Evolutionary conservation across 2,113 vertebrate genomes (phyloP).

Genomic region (Murina feae): DNA sequence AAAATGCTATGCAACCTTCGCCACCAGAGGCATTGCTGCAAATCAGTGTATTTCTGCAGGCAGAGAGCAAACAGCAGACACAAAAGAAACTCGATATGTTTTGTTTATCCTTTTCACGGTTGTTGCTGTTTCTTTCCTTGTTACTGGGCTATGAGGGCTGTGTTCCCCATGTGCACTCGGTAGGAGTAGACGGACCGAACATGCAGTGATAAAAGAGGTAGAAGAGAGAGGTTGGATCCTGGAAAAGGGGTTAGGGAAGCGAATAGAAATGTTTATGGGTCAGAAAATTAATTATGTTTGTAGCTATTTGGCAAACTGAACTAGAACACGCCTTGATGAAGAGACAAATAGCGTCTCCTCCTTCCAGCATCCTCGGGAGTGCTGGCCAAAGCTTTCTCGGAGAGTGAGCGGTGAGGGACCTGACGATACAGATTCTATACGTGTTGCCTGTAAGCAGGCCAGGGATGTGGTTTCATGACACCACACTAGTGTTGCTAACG

Average conservation of each 20-base stretch:
- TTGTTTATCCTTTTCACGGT: not conserved
- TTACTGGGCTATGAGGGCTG: not conserved
- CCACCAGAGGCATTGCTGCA: not conserved
- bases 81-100: not conserved
- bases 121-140: not conserved
- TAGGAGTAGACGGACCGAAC: not conserved
- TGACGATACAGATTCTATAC: not conserved
- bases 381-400: not conserved
- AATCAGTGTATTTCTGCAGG: not conserved
- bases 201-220: not conserved
- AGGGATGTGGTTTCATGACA: not conserved
- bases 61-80: not conserved
- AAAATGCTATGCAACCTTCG: not conserved
- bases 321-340: not conserved
- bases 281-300: conserved; percentile 30
- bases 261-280: not conserved
- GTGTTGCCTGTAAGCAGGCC: not conserved
- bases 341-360: not conserved
- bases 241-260: not conserved
- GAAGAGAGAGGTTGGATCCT: not conserved
- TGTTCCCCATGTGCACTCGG: not conserved
- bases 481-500: not conserved
- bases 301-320: conserved; percentile 21
- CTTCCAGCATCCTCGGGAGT: not conserved
- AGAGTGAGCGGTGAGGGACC: not conserved